Conservation (phyloP, 2,888 invertebrate genomes). For the Diarsia mendica region DNA sequence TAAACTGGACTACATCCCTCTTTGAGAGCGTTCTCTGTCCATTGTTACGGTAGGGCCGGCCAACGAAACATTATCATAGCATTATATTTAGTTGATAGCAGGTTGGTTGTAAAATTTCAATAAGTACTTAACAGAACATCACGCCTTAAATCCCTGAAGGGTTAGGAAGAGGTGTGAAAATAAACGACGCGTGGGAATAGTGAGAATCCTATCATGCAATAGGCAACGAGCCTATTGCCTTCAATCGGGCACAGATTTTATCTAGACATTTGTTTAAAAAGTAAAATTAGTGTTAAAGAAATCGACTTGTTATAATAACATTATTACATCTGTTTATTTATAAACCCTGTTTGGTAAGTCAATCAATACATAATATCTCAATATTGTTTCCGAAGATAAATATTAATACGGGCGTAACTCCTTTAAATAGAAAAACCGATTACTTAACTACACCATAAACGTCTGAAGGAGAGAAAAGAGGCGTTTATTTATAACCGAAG, state of each 20-base stretch:
- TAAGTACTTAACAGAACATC: background rate
- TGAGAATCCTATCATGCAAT: background rate
- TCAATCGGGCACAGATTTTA: background rate
- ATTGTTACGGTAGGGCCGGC: constrained; percentile 72
- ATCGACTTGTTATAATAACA: background rate
- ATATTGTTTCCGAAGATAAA: background rate
- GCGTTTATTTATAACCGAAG: constrained; percentile 31
- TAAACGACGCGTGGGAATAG: too few relatives aligned
- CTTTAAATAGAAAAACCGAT: background rate
- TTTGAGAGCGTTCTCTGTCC: constrained; percentile 74
- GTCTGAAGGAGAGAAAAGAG: background rate
- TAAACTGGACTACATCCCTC: constrained; percentile 71
- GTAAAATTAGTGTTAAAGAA: background rate
- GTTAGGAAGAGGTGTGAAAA: background rate
- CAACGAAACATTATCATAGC: constrained; percentile 69
- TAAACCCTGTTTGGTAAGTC: background rate
- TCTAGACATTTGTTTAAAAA: background rate
- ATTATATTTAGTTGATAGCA: constrained; percentile 32
- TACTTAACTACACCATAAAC: background rate
- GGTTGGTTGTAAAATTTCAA: constrained; percentile 40
- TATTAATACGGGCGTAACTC: background rate
- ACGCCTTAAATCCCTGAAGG: too few relatives aligned
- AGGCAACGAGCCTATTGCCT: background rate
- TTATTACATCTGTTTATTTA: background rate
- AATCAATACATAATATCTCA: background rate